Conservation (phyloP, 2,888 invertebrate genomes). For the Callinectes sapidus region DNA sequence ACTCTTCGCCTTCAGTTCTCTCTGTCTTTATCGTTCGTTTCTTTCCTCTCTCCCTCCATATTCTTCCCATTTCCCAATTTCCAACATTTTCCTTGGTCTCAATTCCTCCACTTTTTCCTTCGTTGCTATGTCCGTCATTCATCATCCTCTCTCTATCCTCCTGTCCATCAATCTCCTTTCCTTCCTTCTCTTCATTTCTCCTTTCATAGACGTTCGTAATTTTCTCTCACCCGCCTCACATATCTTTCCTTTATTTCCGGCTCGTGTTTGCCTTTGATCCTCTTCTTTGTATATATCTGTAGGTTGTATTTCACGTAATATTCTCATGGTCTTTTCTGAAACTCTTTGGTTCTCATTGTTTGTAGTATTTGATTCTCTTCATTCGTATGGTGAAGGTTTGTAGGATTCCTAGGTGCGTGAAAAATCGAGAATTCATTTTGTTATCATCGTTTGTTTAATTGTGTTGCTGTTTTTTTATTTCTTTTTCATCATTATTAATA, state of each 20-base stretch:
- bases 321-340: not conserved
- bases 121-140: not conserved
- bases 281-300: not conserved
- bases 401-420: too few species aligned
- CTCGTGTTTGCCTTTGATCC: not conserved
- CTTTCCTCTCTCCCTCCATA: not conserved
- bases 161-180: not conserved
- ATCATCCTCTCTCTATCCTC: conserved; percentile 4
- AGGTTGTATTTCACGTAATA: not conserved
- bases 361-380: not conserved
- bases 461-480: too few species aligned
- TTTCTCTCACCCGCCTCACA: not conserved
- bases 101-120: not conserved
- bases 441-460: too few species aligned
- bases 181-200: not conserved
- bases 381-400: not conserved
- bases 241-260: not conserved
- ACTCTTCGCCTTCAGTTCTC: not conserved
- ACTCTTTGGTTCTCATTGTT: not conserved
- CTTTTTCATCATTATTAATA: too few species aligned
- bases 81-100: not conserved
- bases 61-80: not conserved
- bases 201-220: not conserved
- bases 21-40: not conserved
- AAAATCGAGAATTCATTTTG: too few species aligned